Base-by-base conservation (phyloP, 2,797 vertebrate species). In the Poecilia picta region DNA sequence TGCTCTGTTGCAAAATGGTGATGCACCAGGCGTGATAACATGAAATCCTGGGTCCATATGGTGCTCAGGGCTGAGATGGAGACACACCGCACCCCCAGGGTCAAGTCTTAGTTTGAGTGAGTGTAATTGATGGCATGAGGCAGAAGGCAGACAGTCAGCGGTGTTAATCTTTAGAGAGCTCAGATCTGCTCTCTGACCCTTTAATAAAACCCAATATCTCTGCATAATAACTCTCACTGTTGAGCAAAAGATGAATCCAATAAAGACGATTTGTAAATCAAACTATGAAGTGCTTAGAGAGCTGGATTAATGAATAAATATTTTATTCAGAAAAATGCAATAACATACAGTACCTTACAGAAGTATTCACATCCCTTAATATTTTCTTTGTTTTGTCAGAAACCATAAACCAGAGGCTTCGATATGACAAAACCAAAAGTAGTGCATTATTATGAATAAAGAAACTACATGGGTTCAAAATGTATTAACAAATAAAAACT, bases 101-200 rank as follows among this genome's bases (percentile, higher is more conserved):
- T 92, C 90, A 83, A 85, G 73, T 77, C 85, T 81, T 33, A 8
- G 81, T 91, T 78, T 85, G 85, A 88, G 78, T 72, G 82, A 79
- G 91, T 85, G 88, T 86, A 88, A 90, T 92, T 78, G 78, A 77
- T 73, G 80, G 83, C 87, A 86, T 78, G 75, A 85, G 87, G 87
- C 86, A 91, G 89, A 90, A 89, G 89, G 92, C 83, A 75, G 81
- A 73, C 76, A 59, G 88, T 86, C 86, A 66, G 77, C 79, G 77
- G 90, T 84, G 91, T 91, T 93, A 91, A 93, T 93, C 92, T 92
- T 91, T 89, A 83, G 85, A 89, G 80, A 82, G 84, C 85, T 91
- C 80, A 72, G 85, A 89, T 87, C 82, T 90, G 87, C 80, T 89
- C 80, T 75, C 77, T 88, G 86, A 80, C 83, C 87, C 80, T 73